Conservation (phyloP, 2,888 invertebrate genomes). For the Selenia dentaria region DNA sequence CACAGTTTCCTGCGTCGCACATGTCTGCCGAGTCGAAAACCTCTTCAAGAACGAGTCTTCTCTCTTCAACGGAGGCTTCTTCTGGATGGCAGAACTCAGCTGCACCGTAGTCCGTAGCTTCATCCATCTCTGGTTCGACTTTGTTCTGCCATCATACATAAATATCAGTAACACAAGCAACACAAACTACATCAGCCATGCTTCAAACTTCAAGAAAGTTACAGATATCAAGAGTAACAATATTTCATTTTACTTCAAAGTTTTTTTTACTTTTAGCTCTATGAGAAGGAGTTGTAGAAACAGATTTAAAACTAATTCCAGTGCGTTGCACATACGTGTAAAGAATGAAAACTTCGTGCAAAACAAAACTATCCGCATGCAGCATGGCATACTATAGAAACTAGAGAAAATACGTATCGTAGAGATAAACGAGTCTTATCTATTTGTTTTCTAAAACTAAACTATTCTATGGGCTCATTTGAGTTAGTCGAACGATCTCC, state of each 20-base stretch:
- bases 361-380: slow-evolving; percentile 71
- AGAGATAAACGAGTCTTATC: slow-evolving; percentile 63
- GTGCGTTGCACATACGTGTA: slow-evolving; percentile 51
- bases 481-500: slow-evolving; percentile 25
- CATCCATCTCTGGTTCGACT: slow-evolving; percentile 98
- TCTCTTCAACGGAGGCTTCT: slow-evolving; percentile 94
- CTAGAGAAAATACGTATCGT: slow-evolving; percentile 60
- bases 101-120: slow-evolving; percentile 97
- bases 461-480: slow-evolving; percentile 22
- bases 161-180: slow-evolving; percentile 35
- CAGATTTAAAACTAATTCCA: slow-evolving; percentile 30
- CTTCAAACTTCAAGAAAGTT: slow-evolving; percentile 45
- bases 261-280: slow-evolving; percentile 18
- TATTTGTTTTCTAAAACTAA: slow-evolving; percentile 68
- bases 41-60: slow-evolving; percentile 97
- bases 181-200: slow-evolving; percentile 59
- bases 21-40: slow-evolving; percentile 96
- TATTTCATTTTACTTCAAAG: slow-evolving; percentile 14
- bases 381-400: slow-evolving; percentile 70
- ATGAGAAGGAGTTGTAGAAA: slow-evolving; percentile 26
- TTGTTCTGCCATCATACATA: slow-evolving; percentile 87
- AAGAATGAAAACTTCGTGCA: slow-evolving; percentile 67
- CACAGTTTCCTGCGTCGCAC: slow-evolving; percentile 93
- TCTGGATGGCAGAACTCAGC: slow-evolving; percentile 94
- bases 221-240: slow-evolving; percentile 30